Base-by-base conservation (phyloP, 2,113 vertebrate genomes). In the Serilophus lunatus region DNA sequence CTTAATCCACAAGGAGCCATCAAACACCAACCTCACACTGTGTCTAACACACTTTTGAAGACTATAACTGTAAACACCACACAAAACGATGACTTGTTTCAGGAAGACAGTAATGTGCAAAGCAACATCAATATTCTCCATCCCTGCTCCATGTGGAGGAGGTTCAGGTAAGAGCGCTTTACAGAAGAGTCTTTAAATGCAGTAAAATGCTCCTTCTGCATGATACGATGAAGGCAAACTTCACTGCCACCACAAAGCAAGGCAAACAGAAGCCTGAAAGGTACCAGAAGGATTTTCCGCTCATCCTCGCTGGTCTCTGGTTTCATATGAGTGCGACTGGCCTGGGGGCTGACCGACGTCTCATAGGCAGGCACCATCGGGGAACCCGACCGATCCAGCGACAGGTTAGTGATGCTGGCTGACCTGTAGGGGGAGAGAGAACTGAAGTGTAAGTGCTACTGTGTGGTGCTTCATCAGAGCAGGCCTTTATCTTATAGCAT, bases 261-360 rank as follows among this genome's bases (percentile, higher is more conserved):
- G 16, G 63, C 40, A 69, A 80, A 92, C 22, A 79, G 81, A 88
- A 91, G 64, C 2, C 20, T 29, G 71, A 60, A 57, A 40, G 13
- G 68, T 98, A 99, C 99, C 99, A 99, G 97, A 60, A 99, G 98
- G 93, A 99, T 99, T 98, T 99, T 99, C 94, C 99, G 98, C 96
- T 99, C 99, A 53, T 99, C 99, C 93, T 99, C 99, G 3, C 97
- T 98, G 92, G 98, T 97, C 96, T 99, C 99, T 10, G 98, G 97
- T 95, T 99, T 99, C 81, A 97, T 86, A 65, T 98, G 97, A 2
- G 98, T 98, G 36, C 99, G 98, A 82, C 97, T 99, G 86, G 98
- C 98, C 53, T 99, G 99, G 6, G 99, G 99, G 92, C 99, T 99
- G 90, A 99, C 98, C 0, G 99, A 99, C 12, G 98, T 98, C 96